Evolutionary conservation across 2,113 vertebrate genomes (phyloP), one percentile per base, ranked within the genome.

Genomic region (Ceratotherium simum): DNA sequence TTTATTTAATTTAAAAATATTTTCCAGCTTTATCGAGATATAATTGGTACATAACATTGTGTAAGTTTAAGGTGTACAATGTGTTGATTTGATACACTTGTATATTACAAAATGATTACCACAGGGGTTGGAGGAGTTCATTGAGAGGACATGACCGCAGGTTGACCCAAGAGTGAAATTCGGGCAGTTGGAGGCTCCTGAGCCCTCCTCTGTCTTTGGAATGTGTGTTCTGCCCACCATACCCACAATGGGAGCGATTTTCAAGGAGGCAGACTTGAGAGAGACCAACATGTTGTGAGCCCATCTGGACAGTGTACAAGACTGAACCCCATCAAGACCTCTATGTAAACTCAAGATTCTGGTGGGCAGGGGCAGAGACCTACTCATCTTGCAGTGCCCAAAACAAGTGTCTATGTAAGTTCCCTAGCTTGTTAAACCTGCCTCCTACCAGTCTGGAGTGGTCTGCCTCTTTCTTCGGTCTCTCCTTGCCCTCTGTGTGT

Each of bases 111-210:
- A 86, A 72, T 27, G 21, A 56, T 91, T 25, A 48, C 56, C 21
- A 31, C 65, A 1, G 0, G 0, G 0, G 23, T 54, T 81, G 54
- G 16, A n/a, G 0, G 6, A 80, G 29, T 60, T 91, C 46, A 48
- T 31, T 8, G 20, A 46, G 56, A 65, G 12, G 17, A 72, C 1
- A 0, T 0, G 3, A 46, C 29, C 10, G 9, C 56, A 2, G 4
- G 3, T 13, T 62, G 81, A 80, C n/a, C 36, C 0, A 1, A 17
- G 72, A 92, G 17, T 46, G 17, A 21, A 29, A 23, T 29, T 27
- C 46, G 3, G 17, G 46, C 2, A 25, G 27, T 17, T 0, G 12
- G 62, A 36, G 36, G 17, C 3, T 46, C 56, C 31, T 46, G 9
- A 11, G n/a, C n/a, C n/a, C n/a, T 56, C 14, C 70, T 20, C 6